Conservation (phyloP, 2,888 invertebrate genomes). For the Cephus nigrinus region DNA sequence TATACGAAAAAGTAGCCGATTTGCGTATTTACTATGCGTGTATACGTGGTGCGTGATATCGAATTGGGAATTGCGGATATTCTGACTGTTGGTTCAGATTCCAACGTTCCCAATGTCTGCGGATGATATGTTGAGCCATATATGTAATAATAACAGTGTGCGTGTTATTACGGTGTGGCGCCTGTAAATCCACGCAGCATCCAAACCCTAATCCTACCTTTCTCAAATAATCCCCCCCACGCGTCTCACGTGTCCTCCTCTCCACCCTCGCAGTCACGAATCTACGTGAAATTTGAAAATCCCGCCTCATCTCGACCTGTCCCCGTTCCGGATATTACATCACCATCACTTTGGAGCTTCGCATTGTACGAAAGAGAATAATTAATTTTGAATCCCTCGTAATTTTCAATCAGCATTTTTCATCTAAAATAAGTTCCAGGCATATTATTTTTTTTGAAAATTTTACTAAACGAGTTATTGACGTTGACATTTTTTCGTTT, state of each 20-base stretch:
- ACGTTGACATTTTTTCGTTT: no score
- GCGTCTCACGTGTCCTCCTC: conserved; percentile 9
- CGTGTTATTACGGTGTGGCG: conserved; percentile 38
- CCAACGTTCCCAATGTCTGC: conserved; percentile 38
- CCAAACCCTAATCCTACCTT: conserved; percentile 26
- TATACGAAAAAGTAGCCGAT: no score
- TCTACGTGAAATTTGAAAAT: conserved; percentile 22
- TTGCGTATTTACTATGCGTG: not conserved
- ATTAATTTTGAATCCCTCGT: no score
- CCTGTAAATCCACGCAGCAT: conserved; percentile 36
- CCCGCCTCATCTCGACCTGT: conserved; percentile 5
- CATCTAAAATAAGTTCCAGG: no score
- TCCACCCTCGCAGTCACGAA: conserved; percentile 14
- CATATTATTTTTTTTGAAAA: no score
- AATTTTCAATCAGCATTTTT: no score
- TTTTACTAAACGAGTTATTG: no score
- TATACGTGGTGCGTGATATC: conserved; percentile 22
- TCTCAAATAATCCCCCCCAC: conserved; percentile 20
- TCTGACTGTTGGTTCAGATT: conserved; percentile 10
- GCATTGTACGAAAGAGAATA: no score
- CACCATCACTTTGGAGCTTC: no score
- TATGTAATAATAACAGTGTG: conserved; percentile 39
- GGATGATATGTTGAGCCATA: conserved; percentile 45
- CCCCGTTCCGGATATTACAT: no score
- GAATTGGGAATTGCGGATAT: not conserved